These are phyloP conservation scores for Synaphobranchus kaupii DNA, from an alignment of 2,797 vertebrate genomes.

Conservation along the genomic window DNA sequence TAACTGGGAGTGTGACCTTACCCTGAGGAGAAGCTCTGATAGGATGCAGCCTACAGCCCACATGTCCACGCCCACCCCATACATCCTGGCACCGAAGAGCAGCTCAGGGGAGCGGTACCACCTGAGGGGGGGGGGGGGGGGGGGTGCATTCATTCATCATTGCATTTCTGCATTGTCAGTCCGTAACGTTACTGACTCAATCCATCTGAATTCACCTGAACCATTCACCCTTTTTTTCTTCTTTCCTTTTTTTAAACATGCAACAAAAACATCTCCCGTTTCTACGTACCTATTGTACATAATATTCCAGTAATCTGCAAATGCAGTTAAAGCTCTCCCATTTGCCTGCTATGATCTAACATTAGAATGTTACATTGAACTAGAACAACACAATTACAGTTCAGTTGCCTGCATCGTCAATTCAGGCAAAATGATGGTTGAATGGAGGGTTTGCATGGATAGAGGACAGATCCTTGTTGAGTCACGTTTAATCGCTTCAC, in stretches of 20 bases:
- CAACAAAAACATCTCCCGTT: background rate
- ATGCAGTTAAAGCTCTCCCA: background rate
- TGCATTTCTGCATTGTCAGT: background rate
- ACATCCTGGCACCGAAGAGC: constrained; percentile 95
- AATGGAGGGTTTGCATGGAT: background rate
- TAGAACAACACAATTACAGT: background rate
- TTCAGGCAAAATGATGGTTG: background rate
- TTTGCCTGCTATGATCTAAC: background rate
- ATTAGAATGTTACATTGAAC: background rate
- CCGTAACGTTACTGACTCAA: background rate
- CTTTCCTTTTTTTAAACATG: no score
- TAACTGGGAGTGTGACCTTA: constrained; percentile 51
- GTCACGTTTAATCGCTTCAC: background rate
- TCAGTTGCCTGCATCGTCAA: background rate
- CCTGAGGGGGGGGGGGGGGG: constrained; percentile 62
- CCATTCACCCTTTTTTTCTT: background rate
- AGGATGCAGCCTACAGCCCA: constrained; percentile 98
- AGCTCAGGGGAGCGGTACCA: constrained; percentile 97
- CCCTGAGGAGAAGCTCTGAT: constrained; percentile 91
- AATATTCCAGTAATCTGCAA: background rate
- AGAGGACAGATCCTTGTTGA: background rate
- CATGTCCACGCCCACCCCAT: constrained; percentile 96
- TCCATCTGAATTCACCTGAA: background rate
- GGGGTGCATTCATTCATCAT: background rate
- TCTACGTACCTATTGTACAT: background rate